Base-by-base conservation (phyloP, 2,113 vertebrate species). In the Lasiurus cinereus region DNA sequence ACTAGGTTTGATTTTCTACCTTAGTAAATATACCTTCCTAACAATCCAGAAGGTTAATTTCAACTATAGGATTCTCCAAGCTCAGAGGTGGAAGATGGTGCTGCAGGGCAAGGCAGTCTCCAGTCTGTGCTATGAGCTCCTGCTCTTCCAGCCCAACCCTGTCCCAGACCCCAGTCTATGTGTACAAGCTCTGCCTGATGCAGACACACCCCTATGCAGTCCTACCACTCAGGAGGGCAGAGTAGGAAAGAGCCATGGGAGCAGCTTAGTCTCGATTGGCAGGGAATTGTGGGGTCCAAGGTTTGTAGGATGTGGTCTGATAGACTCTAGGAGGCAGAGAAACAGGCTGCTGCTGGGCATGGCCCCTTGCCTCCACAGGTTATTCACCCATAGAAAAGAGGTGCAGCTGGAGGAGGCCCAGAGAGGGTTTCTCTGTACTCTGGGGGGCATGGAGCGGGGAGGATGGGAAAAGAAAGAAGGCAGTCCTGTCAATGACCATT, bases 341-440 rank as follows among this genome's bases (percentile, higher is more conserved):
- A 9, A 67, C 6, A 82, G 64, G 29, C 27, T 52, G 2, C 59
- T 6, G 0, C 1, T 24, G 24, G 27, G 1, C 21, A 4, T 18
- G 15, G 36, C 8, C 33, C n/a, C 31, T 77, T n/a, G 56, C 22
- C 24, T 50, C 24, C 12, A 2, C 5, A 92, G n/a, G 5, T 74
- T 76, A 4, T 56, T 83, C 0, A 5, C 8, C 43, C 16, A 2
- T 16, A 21, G 6, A 9, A 27, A 11, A 69, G 13, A 64, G 3
- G 9, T 0, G 1, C 3, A 36, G 9, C 19, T 39, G 33, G n/a
- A 80, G 5, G 4, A 67, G 12, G 1, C 8, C 9, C 22, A 62
- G 22, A 76, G 22, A 31, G 21, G 8, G 1, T 39, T 56, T 22
- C n/a, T 18, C 21, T 73, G 3, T 67, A 14, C 39, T 39, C 7